Evolutionary conservation across 1,140 invertebrate genomes (phyloP).

Genomic region (Helicoverpa zea): DNA sequence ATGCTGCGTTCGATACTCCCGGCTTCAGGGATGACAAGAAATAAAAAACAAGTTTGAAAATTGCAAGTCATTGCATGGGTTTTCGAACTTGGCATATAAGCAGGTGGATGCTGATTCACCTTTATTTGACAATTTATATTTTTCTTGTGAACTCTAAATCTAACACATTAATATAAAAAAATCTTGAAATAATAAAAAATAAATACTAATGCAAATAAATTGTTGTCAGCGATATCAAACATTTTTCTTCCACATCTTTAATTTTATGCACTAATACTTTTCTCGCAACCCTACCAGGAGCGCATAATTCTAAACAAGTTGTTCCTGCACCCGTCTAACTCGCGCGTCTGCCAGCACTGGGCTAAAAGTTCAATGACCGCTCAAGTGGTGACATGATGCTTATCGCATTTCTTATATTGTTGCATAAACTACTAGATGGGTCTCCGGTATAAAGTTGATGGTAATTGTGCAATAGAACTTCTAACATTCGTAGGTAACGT

Average conservation of each 20-base stretch:
- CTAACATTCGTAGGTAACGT: not conserved
- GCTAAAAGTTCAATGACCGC: slow-evolving; percentile 76
- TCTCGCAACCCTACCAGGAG: slow-evolving; percentile 55
- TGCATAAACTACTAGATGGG: slow-evolving; percentile 29
- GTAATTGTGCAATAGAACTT: slow-evolving; percentile 1
- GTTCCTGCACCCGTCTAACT: slow-evolving; percentile 41
- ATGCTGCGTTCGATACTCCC: slow-evolving; percentile 37
- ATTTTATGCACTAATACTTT: slow-evolving; percentile 18
- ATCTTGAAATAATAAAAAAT: not conserved
- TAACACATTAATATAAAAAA: not conserved
- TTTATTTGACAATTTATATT: not conserved
- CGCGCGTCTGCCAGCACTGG: slow-evolving; percentile 67
- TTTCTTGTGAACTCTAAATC: not conserved
- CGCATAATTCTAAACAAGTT: slow-evolving; percentile 56
- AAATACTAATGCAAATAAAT: not conserved
- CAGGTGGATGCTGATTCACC: not conserved
- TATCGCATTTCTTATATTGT: slow-evolving; percentile 55
- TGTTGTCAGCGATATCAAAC: not conserved
- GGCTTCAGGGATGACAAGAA: not conserved
- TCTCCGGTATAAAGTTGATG: slow-evolving; percentile 27
- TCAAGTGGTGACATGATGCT: slow-evolving; percentile 60
- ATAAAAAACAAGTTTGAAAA: slow-evolving; percentile 2
- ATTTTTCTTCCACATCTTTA: not conserved
- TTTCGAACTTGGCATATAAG: not conserved
- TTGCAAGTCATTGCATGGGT: not conserved